phyloP scores from a whole-genome alignment of 2,888 invertebrate species.

The Drosophila tanythrix region DNA sequence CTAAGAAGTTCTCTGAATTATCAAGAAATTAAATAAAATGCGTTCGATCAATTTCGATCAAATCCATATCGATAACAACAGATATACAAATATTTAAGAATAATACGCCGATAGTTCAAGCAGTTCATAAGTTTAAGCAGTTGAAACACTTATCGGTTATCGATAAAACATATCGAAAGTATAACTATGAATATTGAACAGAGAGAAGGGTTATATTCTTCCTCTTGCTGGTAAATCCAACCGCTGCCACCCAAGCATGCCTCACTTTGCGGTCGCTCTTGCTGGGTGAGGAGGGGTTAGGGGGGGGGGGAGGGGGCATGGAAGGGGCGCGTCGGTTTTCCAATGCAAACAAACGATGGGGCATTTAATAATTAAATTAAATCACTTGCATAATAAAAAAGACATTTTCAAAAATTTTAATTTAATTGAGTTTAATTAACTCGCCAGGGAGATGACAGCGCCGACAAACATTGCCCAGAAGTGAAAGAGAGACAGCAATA shows the following conservation, averaged over 20 bases:
- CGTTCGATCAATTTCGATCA: neutral
- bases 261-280: neutral
- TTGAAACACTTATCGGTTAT: neutral
- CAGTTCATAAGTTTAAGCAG: neutral
- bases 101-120: neutral
- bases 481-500: slow-evolving; percentile 1
- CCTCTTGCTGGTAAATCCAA: neutral
- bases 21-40: neutral
- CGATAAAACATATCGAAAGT: slow-evolving; percentile 4
- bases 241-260: neutral
- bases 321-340: slow-evolving; percentile 25
- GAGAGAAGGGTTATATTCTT: neutral
- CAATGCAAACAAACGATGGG: slow-evolving; percentile 65
- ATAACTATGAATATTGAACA: no score
- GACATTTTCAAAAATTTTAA: slow-evolving; percentile 78
- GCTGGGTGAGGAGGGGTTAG: neutral
- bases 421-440: slow-evolving; percentile 85
- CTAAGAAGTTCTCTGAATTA: neutral
- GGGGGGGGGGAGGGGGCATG: slow-evolving; percentile 4
- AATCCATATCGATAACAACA: neutral
- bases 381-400: slow-evolving; percentile 81
- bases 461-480: slow-evolving; percentile 52
- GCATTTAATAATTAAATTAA: slow-evolving; percentile 80
- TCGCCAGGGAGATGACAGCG: slow-evolving; percentile 81
- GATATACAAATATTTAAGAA: neutral